Conservation (phyloP, 30 jellyfish, hydroid and myxozoan genomes). For the Sanderia malayensis region DNA sequence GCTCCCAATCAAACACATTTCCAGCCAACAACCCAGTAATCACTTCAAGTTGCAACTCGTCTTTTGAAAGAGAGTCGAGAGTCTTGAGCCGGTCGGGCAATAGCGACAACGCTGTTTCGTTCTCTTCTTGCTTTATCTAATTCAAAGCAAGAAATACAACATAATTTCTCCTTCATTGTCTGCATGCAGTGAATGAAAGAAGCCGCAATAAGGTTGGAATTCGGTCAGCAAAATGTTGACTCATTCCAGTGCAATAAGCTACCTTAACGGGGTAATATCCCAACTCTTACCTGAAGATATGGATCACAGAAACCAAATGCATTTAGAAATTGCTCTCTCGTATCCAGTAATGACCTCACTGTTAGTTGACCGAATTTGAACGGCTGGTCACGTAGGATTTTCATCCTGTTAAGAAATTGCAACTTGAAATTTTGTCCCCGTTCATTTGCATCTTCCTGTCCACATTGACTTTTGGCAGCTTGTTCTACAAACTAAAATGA, state of each 20-base stretch:
- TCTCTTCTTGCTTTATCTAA: slow-evolving; percentile 85
- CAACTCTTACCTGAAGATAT: slow-evolving; percentile 80
- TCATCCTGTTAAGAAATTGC: slow-evolving; percentile 56
- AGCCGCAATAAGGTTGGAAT: too few species aligned
- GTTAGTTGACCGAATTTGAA: slow-evolving; percentile 83
- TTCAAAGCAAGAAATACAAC: background rate
- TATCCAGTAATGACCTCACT: slow-evolving; percentile 80
- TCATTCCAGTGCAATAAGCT: too few species aligned
- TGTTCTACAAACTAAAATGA: slow-evolving; percentile 75
- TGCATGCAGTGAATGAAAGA: too few species aligned
- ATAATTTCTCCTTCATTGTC: too few species aligned
- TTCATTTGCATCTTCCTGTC: slow-evolving; percentile 76
- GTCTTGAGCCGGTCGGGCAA: slow-evolving; percentile 47
- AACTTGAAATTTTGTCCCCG: slow-evolving; percentile 83
- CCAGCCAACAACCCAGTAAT: slow-evolving; percentile 87
- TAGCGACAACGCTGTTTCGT: slow-evolving; percentile 57
- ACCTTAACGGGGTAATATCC: too few species aligned
- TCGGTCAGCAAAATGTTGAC: too few species aligned
- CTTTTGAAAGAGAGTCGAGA: slow-evolving; percentile 45
- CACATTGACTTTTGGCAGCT: slow-evolving; percentile 88
- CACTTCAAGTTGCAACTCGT: slow-evolving; percentile 50
- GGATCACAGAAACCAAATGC: slow-evolving; percentile 86
- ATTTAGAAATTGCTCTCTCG: slow-evolving; percentile 84
- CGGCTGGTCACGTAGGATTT: slow-evolving; percentile 64
- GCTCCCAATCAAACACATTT: slow-evolving; percentile 96